Conservation (phyloP, 2,888 invertebrate genomes). For the Leucania comma region DNA sequence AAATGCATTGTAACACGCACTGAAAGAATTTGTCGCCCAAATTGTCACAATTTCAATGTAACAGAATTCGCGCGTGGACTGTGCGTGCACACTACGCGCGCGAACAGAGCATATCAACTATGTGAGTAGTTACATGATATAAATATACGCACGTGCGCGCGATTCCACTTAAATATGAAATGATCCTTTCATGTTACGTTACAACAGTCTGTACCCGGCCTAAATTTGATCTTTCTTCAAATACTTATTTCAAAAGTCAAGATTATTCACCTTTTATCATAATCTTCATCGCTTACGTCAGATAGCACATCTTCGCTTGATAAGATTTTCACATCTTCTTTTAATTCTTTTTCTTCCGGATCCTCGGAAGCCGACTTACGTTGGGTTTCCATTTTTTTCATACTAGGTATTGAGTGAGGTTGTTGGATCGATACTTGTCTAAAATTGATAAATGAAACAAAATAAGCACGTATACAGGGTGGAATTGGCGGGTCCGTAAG, state of each 20-base stretch:
- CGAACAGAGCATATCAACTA: too few relatives aligned
- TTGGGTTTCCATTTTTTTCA: constrained; percentile 3
- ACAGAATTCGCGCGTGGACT: too few relatives aligned
- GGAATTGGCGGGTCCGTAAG: too few relatives aligned
- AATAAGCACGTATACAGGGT: not conserved
- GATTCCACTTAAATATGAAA: too few relatives aligned
- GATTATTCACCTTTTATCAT: not conserved
- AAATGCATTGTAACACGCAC: too few relatives aligned
- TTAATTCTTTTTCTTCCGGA: constrained; percentile 10
- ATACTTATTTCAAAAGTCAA: not conserved
- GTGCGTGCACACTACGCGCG: too few relatives aligned
- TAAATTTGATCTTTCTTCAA: not conserved
- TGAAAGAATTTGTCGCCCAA: too few relatives aligned
- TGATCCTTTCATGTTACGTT: too few relatives aligned
- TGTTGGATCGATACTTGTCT: constrained; percentile 43
- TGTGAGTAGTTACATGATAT: too few relatives aligned
- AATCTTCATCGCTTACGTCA: constrained; percentile 16
- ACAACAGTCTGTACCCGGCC: too few relatives aligned
- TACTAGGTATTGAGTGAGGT: not conserved
- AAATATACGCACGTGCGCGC: too few relatives aligned
- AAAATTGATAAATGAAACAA: constrained; percentile 15
- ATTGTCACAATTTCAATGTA: too few relatives aligned
- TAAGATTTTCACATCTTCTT: not conserved
- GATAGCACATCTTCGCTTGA: not conserved
- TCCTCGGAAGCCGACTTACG: constrained; percentile 18